Evolutionary conservation across 2,888 invertebrate species (phyloP), one percentile per base, ranked within the genome.

Genomic region (Congeria kusceri): DNA sequence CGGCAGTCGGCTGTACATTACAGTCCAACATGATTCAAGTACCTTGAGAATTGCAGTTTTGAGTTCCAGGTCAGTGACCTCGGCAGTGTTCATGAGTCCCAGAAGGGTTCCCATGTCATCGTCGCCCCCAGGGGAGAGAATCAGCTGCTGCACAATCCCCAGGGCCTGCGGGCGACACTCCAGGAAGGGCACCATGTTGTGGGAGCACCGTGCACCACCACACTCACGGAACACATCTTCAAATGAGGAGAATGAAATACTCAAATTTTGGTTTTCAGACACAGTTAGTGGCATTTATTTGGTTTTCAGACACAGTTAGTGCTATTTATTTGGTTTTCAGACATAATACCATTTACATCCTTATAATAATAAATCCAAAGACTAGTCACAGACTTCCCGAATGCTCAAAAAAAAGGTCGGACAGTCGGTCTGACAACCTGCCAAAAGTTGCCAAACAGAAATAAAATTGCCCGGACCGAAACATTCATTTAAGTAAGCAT

Each of bases 81-180:
- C 96, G 3, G 98, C 96, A 5, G 97, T 96, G 94, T 98, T 98
- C 96, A 99, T 96, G 25, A 98, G 96, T 58, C 97, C 97, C 25
- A 99, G 95, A 72, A 99, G 94, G 23, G 97, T 97, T 0, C 97
- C 96, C 98, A 99, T 98, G 89, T 99, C 98, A 89, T 99, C 99
- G 90, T 99, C 99, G 0, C 98, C 98, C 0, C 98, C 98, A 44
- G 97, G 96, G 63, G 97, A 97, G 71, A 93, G 87, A 53, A 93
- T 89, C 65, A 93, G 86, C 85, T 93, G 93, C 76, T 93, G 92
- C 27, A 93, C 92, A 39, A 93, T 92, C 82, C 96, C 97, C 86
- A 98, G 95, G 44, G 97, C 96, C 91, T 96, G 96, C 87, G 96
- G 96, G 59, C 98, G 95, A 91, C 97, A 97, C 87, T 90, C 88